A percentile compares a stretch with the other conserved stretches of the same genome.
These are phyloP conservation scores for Excalfactoria chinensis DNA, from an alignment of 2,113 vertebrate genomes.

Conservation along the genomic window DNA sequence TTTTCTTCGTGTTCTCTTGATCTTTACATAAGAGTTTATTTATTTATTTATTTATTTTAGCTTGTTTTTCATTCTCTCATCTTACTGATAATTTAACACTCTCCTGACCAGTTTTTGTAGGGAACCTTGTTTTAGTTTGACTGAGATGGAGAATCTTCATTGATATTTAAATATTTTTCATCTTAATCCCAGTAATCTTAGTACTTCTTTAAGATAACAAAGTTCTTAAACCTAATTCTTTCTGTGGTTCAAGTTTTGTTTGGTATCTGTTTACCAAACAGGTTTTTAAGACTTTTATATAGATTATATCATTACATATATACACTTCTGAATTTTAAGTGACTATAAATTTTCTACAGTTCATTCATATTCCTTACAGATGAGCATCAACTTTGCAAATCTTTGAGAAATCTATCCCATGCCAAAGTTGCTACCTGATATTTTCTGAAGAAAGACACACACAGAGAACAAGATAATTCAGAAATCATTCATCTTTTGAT, in stretches of 20 bases:
- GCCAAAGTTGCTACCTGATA: neutral
- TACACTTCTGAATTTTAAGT: neutral
- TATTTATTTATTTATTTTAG: neutral
- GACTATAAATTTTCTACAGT: neutral
- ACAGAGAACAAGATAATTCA: neutral
- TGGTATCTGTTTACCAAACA: neutral
- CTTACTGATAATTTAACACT: neutral
- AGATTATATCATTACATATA: neutral
- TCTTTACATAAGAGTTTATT: neutral
- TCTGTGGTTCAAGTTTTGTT: neutral
- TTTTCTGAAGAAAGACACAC: neutral
- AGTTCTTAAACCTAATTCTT: neutral
- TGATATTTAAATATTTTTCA: neutral
- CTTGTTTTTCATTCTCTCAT: neutral
- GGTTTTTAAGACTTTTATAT: neutral
- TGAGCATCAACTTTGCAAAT: neutral
- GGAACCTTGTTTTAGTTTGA: neutral
- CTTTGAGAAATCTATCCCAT: fast-evolving
- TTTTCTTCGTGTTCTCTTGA: neutral
- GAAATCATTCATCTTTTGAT: neutral
- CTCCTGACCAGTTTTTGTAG: neutral
- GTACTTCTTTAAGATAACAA: neutral
- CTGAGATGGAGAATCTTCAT: neutral
- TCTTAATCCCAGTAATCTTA: neutral
- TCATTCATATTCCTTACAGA: neutral